Percentiles rank a stretch among this genome's conserved stretches.
These are phyloP conservation scores for Baryphthengus martii DNA, from an alignment of 2,113 vertebrate genomes.

Conservation along the genomic window DNA sequence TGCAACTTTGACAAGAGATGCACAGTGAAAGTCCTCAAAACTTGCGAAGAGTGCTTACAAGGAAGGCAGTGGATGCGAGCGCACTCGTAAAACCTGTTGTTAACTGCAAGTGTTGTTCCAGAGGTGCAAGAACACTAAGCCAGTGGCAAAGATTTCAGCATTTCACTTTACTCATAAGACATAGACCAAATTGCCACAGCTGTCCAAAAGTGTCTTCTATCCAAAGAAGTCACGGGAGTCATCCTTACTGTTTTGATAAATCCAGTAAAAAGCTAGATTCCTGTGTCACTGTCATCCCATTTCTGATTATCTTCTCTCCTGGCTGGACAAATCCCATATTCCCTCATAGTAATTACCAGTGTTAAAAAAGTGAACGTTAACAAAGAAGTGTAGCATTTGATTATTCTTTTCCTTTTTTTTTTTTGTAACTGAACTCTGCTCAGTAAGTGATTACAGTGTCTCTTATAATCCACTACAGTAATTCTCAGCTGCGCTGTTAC, in stretches of 20 bases:
- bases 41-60: rapidly evolving
- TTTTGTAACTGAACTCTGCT: not conserved
- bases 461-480: not conserved
- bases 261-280: not conserved
- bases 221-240: not conserved
- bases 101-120: not conserved
- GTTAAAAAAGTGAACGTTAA: not conserved
- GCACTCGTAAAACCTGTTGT: not conserved
- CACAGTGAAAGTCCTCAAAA: not conserved
- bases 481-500: not conserved
- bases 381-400: not conserved
- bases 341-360: not conserved
- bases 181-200: not conserved
- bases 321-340: not conserved
- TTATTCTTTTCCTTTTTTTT: not conserved
- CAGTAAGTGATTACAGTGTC: not conserved
- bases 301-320: not conserved
- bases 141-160: not conserved
- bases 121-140: not conserved
- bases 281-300: not conserved
- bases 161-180: not conserved
- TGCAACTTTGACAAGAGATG: not conserved
- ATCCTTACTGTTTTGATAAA: not conserved
- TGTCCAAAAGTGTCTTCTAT: not conserved
- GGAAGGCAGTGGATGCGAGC: not conserved